These are phyloP conservation scores for Eutolmus rufibarbis DNA, from an alignment of 2,888 invertebrate species.

Conservation along the genomic window DNA sequence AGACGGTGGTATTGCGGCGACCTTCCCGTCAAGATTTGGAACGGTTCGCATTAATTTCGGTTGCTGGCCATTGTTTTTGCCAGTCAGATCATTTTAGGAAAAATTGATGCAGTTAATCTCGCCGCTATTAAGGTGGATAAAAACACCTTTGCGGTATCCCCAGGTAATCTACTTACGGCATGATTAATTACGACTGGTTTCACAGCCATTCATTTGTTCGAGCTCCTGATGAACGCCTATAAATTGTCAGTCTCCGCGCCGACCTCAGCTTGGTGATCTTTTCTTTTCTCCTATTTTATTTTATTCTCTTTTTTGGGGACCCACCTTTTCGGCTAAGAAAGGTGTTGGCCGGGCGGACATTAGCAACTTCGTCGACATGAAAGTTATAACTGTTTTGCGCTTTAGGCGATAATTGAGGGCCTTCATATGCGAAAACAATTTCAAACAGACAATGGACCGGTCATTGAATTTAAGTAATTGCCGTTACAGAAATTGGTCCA, in stretches of 20 bases:
- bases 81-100: background rate
- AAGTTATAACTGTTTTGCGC: background rate
- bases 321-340: background rate
- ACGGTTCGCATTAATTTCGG: slow-evolving; percentile 8
- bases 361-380: background rate
- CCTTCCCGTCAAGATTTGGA: slow-evolving; percentile 15
- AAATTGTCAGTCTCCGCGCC: background rate
- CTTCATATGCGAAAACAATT: background rate
- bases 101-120: slow-evolving; percentile 27
- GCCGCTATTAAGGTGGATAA: slow-evolving; percentile 18
- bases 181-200: slow-evolving; percentile 10
- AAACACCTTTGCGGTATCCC: slow-evolving; percentile 32
- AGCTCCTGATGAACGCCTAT: background rate
- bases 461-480: background rate
- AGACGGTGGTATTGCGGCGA: background rate
- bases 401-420: background rate
- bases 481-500: background rate
- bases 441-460: background rate
- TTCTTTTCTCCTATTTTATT: background rate
- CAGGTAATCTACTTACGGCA: slow-evolving; percentile 3
- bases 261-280: background rate
- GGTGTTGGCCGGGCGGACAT: background rate
- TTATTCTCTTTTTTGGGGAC: background rate
- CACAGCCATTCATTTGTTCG: background rate
- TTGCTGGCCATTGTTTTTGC: background rate